Evolutionary conservation across 2,797 vertebrate genomes (phyloP).

Genomic region (Distichodus sexfasciatus): DNA sequence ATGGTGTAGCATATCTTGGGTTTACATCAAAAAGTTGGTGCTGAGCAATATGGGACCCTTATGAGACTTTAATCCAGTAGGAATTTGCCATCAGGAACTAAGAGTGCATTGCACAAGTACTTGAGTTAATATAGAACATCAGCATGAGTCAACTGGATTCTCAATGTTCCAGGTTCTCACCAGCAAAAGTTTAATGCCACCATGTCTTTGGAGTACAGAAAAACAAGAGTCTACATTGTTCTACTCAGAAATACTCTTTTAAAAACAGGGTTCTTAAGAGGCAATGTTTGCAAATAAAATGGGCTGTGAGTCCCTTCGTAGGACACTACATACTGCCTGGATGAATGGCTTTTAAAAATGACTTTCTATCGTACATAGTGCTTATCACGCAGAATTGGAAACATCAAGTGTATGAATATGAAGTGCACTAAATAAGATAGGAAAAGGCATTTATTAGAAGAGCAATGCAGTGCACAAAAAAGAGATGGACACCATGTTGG

Average conservation of each 20-base stretch:
- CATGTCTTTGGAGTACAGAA: background rate
- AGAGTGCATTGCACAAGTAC: slow-evolving; percentile 2
- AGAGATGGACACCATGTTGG: too few relatives aligned
- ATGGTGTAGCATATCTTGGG: slow-evolving; percentile 14
- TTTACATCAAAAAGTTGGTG: slow-evolving; percentile 48
- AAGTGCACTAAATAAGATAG: too few relatives aligned
- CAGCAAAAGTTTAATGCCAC: background rate
- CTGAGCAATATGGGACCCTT: slow-evolving; percentile 41
- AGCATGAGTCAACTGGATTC: background rate
- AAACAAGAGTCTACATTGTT: background rate
- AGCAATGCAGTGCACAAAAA: too few relatives aligned
- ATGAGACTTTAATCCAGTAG: slow-evolving; percentile 16
- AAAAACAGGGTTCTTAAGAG: background rate
- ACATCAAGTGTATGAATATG: too few relatives aligned
- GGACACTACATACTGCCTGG: too few relatives aligned
- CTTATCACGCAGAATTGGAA: too few relatives aligned
- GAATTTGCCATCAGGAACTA: slow-evolving; percentile 3
- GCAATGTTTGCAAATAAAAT: slow-evolving; percentile 33
- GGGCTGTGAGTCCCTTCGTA: too few relatives aligned
- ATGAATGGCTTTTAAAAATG: too few relatives aligned
- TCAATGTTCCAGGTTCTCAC: background rate
- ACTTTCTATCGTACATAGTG: too few relatives aligned
- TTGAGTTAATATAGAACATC: slow-evolving; percentile 3
- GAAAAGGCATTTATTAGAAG: too few relatives aligned
- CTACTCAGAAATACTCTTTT: background rate